Base-by-base conservation (phyloP, 2,113 vertebrate genomes). In the Corythornis vintsioides region DNA sequence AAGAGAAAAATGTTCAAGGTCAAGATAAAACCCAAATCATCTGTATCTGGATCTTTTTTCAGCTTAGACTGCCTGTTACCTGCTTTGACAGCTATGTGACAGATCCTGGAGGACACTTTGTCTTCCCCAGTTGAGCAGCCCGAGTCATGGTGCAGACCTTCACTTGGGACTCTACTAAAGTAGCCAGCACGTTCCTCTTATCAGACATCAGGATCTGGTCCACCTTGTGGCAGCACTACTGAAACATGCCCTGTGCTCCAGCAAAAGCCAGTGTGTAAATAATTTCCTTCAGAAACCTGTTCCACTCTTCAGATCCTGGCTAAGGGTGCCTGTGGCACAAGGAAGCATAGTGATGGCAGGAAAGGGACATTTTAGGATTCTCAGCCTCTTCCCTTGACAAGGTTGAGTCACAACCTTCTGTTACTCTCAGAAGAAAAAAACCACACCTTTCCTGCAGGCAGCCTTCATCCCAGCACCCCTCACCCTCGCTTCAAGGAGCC, bases 131-230 rank as follows among this genome's bases (percentile, higher is more conserved):
- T 71, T 1, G 0, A 73, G 59, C n/a, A 59, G 66, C 33, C 26
- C 1, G 0, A 86, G 69, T 66, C 0, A 2, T 63, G 76, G 42
- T 4, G 1, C 38, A 63, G 63, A 76, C 50, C 31, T 65, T 80
- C 45, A 14, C 25, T 48, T 1, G 5, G 53, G 47, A 33, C 47
- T 61, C 42, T 24, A 3, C 1, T 6, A 25, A 25, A 67, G 48
- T 1, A 1, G 25, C 17, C 4, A 0, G 0, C 3, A 1, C 4
- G 0, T 40, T 35, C 29, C 56, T 9, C 0, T 20, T 63, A 79
- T 35, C 60, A 70, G 22, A 66, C 5, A 1, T 16, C 1, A 3
- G 26, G 56, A 85, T 72, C 47, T 55, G 19, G n/a, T 29, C 17
- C 7, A 21, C 15, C 4, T 22, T 0, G 0, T 1, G 4, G 18